Evolutionary conservation across 2,888 invertebrate species (phyloP).

Genomic region (Macrophya annulata): DNA sequence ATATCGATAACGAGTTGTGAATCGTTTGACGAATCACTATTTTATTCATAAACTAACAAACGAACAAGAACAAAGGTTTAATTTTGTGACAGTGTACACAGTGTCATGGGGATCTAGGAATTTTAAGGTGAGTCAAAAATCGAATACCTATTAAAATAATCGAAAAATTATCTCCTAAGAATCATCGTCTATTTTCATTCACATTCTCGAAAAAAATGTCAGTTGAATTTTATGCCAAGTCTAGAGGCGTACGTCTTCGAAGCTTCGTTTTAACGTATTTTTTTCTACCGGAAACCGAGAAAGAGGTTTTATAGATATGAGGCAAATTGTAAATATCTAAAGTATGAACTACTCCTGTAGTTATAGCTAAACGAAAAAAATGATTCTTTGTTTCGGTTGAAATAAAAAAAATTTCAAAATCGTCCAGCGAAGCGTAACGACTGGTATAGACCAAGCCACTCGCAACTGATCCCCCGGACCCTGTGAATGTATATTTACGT

Average conservation of each 20-base stretch:
- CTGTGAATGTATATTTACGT: slow-evolving; percentile 64
- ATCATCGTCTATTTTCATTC: neutral
- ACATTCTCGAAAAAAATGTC: neutral
- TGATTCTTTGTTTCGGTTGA: slow-evolving; percentile 18
- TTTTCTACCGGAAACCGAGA: neutral
- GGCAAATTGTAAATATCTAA: neutral
- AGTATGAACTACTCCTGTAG: neutral
- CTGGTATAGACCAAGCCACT: neutral
- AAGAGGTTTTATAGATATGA: neutral
- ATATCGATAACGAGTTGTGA: neutral
- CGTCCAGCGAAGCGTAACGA: slow-evolving; percentile 48
- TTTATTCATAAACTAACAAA: neutral
- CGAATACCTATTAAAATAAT: neutral
- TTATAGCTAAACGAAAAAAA: neutral
- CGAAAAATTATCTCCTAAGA: neutral
- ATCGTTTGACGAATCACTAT: slow-evolving; percentile 12
- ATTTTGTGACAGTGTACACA: slow-evolving; percentile 58
- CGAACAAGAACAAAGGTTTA: slow-evolving; percentile 55
- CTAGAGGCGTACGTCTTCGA: neutral
- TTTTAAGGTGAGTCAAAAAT: slow-evolving; percentile 59
- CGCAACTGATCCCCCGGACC: slow-evolving; percentile 53
- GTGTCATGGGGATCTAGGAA: slow-evolving; percentile 72
- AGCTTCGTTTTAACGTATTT: neutral
- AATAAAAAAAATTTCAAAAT: slow-evolving; percentile 22
- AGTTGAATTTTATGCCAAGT: neutral